phyloP scores from a whole-genome alignment of 2,797 vertebrate genomes.

The Scolopax rusticola region DNA sequence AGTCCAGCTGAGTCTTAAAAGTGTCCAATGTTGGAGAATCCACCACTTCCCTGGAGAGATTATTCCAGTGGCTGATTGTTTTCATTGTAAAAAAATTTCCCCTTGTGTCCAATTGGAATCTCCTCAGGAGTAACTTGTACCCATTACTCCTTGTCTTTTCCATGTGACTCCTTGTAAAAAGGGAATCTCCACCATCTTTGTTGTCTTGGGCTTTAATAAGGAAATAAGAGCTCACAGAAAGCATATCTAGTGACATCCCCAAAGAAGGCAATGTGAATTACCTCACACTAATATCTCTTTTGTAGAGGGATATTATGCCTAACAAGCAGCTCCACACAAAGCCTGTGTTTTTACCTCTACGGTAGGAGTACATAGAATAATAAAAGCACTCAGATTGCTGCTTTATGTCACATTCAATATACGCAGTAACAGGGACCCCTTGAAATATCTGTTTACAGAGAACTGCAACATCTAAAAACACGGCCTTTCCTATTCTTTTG shows the following conservation, averaged over 20 bases:
- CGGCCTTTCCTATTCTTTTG: not conserved
- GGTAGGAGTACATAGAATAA: not conserved
- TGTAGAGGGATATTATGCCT: accelerated
- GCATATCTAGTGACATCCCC: not conserved
- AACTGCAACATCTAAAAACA: not conserved
- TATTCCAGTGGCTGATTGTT: not conserved
- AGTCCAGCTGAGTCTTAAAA: not conserved
- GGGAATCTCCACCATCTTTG: not conserved
- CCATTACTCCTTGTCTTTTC: not conserved
- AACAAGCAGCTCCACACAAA: not conserved
- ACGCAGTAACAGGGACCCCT: not conserved
- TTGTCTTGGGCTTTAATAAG: not conserved
- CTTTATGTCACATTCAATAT: not conserved
- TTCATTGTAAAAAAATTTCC: not conserved
- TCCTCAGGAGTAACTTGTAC: not conserved
- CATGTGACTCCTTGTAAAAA: not conserved
- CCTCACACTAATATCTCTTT: not conserved
- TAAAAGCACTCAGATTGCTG: not conserved
- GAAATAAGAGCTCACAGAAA: not conserved
- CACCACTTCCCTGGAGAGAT: not conserved
- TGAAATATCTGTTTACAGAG: not conserved
- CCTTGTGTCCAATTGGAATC: not conserved
- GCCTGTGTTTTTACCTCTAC: not conserved
- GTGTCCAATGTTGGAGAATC: not conserved
- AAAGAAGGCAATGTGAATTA: accelerated